Evolutionary conservation across 2,113 vertebrate genomes (phyloP), one percentile per base, ranked within the genome.

Genomic region (Lethenteron reissneri): DNA sequence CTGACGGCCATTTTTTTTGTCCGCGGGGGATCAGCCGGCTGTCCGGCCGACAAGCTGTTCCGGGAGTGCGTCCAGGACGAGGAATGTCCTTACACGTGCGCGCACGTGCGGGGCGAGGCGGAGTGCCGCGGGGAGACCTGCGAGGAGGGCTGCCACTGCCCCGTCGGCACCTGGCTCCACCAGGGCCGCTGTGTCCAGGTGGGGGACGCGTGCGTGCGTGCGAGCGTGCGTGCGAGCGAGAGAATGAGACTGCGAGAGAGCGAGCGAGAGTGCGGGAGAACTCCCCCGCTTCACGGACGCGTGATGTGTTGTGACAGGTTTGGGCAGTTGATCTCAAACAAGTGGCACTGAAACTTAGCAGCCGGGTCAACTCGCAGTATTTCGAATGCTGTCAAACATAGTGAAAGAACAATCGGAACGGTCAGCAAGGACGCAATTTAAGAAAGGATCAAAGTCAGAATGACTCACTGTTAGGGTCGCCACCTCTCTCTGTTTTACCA

Each of bases 101-200:
- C 83, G 72, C 89, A 92, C 74, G 13, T 90, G 74, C 81, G 80
- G 0, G 77, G 77, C 13, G 80, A 77, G 58, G 81, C 86, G 74
- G 85, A 79, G 73, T 92, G 88, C 76, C 85, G 83, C 77, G 81
- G 79, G 0, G 82, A 84, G 0, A 78, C 80, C 75, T 95, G 89
- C 2, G 83, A 87, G 70, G 87, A 92, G 74, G 90, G 89, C 12
- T 91, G 89, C 68, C 87, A 86, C 79, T 95, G 90, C 71, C 88
- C 89, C 0, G 72, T 71, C 0, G 81, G 82, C 72, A 85, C 84
- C 72, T 85, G 79, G 78, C 83, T 84, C 58, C 87, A 90, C 75
- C 74, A 8, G 0, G 75, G 71, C 1, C 17, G 73, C 75, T 92
- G 90, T 17, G 59, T 87, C 10, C 77, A 77, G 83, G 90, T 92